Evolutionary conservation across 2,113 vertebrate genomes (phyloP).

Genomic region (Prionailurus viverrinus): DNA sequence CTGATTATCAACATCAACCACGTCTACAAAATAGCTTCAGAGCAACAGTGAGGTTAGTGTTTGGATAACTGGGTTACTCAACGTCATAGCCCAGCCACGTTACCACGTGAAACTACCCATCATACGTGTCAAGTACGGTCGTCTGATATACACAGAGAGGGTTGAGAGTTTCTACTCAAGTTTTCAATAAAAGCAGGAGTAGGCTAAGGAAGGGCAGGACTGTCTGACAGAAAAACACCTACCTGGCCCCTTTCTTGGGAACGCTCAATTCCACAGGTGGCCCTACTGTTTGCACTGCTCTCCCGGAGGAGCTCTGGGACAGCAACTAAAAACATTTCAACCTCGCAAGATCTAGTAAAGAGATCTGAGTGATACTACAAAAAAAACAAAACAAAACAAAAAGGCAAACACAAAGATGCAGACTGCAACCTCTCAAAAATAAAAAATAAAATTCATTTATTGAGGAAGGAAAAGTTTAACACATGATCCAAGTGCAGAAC

Average conservation of each 20-base stretch:
- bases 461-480: slow-evolving; percentile 70
- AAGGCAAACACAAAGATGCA: slow-evolving; percentile 49
- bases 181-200: background rate
- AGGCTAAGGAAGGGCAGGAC: background rate
- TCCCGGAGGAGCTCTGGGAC: background rate
- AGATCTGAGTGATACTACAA: background rate
- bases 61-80: background rate
- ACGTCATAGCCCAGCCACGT: background rate
- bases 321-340: background rate
- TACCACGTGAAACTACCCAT: background rate
- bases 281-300: background rate
- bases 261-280: background rate
- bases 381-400: background rate
- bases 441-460: slow-evolving; percentile 81
- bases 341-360: background rate
- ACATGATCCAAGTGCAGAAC: slow-evolving; percentile 1
- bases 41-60: background rate
- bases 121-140: background rate
- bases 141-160: background rate
- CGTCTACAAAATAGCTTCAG: background rate
- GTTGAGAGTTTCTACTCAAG: background rate
- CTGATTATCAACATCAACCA: background rate
- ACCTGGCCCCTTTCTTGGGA: background rate
- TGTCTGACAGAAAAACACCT: background rate
- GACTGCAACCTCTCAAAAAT: slow-evolving; percentile 66